Percentiles rank a stretch among this genome's conserved stretches.
phyloP scores from a whole-genome alignment of 92 coral and sea anemone genomes.

The Parazoanthus atlanticus region DNA sequence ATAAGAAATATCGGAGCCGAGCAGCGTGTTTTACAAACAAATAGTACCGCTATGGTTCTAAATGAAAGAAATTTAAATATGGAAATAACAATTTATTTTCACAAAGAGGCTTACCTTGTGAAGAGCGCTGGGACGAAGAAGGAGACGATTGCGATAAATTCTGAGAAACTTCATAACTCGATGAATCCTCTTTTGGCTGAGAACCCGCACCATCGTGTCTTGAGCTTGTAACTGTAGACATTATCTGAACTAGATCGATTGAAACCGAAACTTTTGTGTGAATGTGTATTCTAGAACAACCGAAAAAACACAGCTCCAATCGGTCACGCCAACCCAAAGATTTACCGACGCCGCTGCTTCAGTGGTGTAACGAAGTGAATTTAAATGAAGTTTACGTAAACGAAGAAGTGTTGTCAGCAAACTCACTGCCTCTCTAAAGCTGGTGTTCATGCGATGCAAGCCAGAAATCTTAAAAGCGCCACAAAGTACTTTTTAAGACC shows the following conservation, averaged over 20 bases:
- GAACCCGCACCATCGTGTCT: slow-evolving; percentile 33
- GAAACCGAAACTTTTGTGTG: slow-evolving; percentile 31
- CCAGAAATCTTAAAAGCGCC: slow-evolving; percentile 26
- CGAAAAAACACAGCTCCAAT: slow-evolving; percentile 8
- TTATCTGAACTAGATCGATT: slow-evolving; percentile 3
- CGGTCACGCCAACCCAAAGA: slow-evolving; percentile 38
- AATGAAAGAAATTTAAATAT: slow-evolving; percentile 7
- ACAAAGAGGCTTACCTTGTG: slow-evolving; percentile 33
- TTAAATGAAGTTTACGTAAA: slow-evolving; percentile 22
- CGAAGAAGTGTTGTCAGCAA: slow-evolving; percentile 1
- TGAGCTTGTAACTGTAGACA: slow-evolving; percentile 27
- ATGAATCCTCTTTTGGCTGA: slow-evolving; percentile 21
- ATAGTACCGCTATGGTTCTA: background rate
- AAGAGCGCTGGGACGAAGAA: slow-evolving; percentile 14
- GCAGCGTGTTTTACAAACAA: background rate
- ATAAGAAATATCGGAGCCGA: background rate
- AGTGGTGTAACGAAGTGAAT: slow-evolving; percentile 10
- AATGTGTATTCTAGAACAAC: slow-evolving; percentile 32
- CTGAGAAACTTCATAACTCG: slow-evolving; percentile 10
- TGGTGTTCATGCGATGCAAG: slow-evolving; percentile 28
- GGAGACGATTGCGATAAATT: slow-evolving; percentile 25
- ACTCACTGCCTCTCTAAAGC: background rate
- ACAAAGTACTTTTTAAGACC: slow-evolving; percentile 4
- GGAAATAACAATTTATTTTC: slow-evolving; percentile 20
- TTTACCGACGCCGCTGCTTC: slow-evolving; percentile 6